phyloP scores from a whole-genome alignment of 2,888 invertebrate genomes.

The Cabera pusaria region DNA sequence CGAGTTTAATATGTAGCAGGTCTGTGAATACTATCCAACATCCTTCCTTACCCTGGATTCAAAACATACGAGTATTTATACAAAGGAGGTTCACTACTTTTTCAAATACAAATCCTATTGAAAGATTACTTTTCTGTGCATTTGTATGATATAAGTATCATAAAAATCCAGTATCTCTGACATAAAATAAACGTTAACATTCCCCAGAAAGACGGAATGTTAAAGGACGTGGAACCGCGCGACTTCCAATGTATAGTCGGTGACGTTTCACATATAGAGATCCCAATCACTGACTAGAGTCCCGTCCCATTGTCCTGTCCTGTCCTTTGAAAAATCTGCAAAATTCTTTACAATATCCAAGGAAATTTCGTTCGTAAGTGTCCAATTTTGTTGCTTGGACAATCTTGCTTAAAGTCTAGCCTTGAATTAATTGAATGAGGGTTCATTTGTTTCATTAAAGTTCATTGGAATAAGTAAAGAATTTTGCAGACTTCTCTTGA shows the following conservation, averaged over 20 bases:
- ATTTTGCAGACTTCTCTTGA: conserved; percentile 72
- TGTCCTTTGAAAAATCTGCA: conserved; percentile 62
- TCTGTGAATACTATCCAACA: too few species aligned
- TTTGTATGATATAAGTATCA: too few species aligned
- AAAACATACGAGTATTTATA: too few species aligned
- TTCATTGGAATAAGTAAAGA: conserved; percentile 54
- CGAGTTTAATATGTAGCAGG: too few species aligned
- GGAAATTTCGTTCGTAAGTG: conserved; percentile 68
- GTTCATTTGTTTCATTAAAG: too few species aligned
- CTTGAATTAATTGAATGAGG: not conserved
- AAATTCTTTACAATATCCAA: conserved; percentile 74
- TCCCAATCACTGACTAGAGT: conserved; percentile 53
- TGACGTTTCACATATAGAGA: conserved; percentile 74
- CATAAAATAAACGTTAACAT: too few species aligned
- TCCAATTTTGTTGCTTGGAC: conserved; percentile 38
- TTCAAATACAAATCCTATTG: too few species aligned
- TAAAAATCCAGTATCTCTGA: too few species aligned
- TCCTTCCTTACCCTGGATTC: too few species aligned
- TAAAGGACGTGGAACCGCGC: conserved; percentile 74
- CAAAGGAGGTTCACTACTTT: too few species aligned
- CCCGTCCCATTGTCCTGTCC: conserved; percentile 33
- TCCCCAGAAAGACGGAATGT: conserved; percentile 73
- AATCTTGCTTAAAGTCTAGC: conserved; percentile 77
- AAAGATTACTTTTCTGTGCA: too few species aligned
- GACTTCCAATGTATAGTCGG: conserved; percentile 78